These are phyloP conservation scores for Gymnoscopelus braueri DNA, from an alignment of 2,797 vertebrate genomes.

Conservation along the genomic window DNA sequence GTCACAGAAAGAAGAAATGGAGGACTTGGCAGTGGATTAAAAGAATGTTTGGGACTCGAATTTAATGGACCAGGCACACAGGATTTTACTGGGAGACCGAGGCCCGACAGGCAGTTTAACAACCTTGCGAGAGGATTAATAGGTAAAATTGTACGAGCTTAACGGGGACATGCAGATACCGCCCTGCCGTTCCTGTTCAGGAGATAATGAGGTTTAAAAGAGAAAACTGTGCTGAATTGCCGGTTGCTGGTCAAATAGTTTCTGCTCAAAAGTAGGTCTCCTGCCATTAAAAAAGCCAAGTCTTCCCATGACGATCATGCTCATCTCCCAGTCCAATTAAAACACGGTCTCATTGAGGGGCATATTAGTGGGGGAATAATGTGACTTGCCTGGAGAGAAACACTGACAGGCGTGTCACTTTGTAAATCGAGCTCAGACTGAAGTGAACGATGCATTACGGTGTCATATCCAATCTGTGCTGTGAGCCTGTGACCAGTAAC, in stretches of 20 bases:
- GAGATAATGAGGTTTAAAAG: background rate
- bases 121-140: constrained; percentile 15
- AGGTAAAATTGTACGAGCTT: background rate
- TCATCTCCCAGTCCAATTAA: constrained; percentile 39
- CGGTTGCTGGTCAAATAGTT: background rate
- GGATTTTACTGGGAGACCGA: constrained; percentile 26
- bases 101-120: constrained; percentile 16
- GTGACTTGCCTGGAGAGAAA: background rate
- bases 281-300: constrained; percentile 13
- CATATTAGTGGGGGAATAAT: background rate
- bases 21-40: constrained; percentile 24
- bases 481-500: too few relatives aligned
- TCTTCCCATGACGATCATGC: constrained; percentile 32
- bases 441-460: background rate
- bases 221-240: background rate
- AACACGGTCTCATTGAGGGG: constrained; percentile 2
- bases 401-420: background rate
- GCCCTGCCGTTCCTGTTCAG: too few relatives aligned
- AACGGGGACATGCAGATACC: too few relatives aligned
- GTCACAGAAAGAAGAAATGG: constrained; percentile 5
- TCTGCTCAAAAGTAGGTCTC: background rate
- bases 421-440: background rate
- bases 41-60: background rate
- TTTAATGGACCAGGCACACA: constrained; percentile 20
- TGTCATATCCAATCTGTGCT: background rate